These are phyloP conservation scores for Ptyas mucosa DNA, from an alignment of 2,113 vertebrate genomes.

Conservation along the genomic window DNA sequence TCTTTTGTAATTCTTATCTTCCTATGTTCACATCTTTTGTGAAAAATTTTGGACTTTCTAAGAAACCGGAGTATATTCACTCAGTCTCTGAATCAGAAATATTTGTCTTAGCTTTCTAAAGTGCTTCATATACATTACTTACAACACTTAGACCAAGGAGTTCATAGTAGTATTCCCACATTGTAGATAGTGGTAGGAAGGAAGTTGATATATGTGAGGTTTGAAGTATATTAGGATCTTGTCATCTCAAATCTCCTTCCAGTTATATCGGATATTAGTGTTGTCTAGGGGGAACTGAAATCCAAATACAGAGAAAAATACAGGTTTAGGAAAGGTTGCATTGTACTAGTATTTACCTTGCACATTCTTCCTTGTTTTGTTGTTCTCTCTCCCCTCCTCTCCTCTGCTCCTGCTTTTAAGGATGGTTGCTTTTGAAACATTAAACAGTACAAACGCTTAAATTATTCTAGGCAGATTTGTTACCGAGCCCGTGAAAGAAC, in stretches of 20 bases:
- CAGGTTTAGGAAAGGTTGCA: background rate
- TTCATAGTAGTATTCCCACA: background rate
- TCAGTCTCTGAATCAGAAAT: background rate
- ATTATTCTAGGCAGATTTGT: constrained; percentile 2
- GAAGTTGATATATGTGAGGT: background rate
- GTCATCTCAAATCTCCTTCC: background rate
- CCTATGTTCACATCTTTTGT: background rate
- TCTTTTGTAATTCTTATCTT: background rate
- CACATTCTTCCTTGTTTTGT: background rate
- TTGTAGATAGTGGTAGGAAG: background rate
- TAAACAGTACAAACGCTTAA: constrained; percentile 16
- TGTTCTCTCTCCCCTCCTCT: background rate
- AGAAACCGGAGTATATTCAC: background rate
- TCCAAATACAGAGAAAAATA: background rate
- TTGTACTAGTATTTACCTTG: background rate
- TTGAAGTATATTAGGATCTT: background rate
- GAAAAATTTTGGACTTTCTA: background rate
- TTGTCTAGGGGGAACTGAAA: background rate
- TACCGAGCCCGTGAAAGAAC: background rate
- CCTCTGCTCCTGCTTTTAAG: background rate
- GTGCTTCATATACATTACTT: background rate
- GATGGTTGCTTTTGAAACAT: constrained; percentile 18
- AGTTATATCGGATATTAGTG: background rate
- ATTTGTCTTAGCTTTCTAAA: background rate
- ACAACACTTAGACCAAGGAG: background rate